These are phyloP conservation scores for Onthophagus taurus DNA, from an alignment of 1,140 invertebrate species.

Conservation along the genomic window DNA sequence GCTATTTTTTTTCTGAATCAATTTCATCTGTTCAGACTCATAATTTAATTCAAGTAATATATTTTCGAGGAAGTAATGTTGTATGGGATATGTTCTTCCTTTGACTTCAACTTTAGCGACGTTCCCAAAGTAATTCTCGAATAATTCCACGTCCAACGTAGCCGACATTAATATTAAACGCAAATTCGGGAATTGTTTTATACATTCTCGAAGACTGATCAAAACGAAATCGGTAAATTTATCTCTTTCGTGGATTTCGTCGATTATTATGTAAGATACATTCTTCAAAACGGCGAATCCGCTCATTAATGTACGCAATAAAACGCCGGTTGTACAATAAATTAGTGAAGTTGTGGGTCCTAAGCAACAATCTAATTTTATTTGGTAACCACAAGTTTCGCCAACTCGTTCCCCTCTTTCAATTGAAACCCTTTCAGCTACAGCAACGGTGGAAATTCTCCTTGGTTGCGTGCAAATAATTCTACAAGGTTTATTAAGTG, in stretches of 20 bases:
- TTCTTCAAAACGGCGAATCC: conserved; percentile 46
- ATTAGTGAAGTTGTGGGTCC: conserved; percentile 74
- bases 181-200: conserved; percentile 61
- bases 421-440: conserved; percentile 70
- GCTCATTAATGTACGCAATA: conserved; percentile 74
- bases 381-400: conserved; percentile 87
- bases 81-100: conserved; percentile 68
- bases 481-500: conserved; percentile 57
- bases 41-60: conserved; percentile 64
- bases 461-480: conserved; percentile 92
- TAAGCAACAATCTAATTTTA: conserved; percentile 73
- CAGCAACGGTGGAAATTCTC: conserved; percentile 78
- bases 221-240: conserved; percentile 87
- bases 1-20: background rate
- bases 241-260: conserved; percentile 93
- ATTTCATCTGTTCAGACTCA: conserved; percentile 51
- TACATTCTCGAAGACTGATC: conserved; percentile 68
- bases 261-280: conserved; percentile 80
- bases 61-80: conserved; percentile 75
- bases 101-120: conserved; percentile 67
- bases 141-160: conserved; percentile 71
- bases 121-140: conserved; percentile 61
- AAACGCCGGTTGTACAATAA: conserved; percentile 87
- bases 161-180: conserved; percentile 93
- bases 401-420: conserved; percentile 84